Evolutionary conservation across 2,888 invertebrate species (phyloP).

Genomic region (Folsomia candida): DNA sequence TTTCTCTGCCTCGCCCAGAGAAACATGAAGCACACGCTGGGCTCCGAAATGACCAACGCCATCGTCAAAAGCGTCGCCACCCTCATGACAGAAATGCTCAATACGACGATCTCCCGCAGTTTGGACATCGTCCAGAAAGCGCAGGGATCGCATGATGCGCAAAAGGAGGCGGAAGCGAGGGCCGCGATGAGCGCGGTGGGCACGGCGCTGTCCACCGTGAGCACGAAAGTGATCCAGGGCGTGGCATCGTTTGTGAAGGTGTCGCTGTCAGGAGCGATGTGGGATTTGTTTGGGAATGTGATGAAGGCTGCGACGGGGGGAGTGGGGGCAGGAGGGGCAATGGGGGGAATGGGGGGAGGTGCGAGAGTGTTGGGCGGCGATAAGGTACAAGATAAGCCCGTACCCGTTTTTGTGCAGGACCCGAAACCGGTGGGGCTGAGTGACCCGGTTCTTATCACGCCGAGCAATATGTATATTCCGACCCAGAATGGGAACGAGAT

Average conservation of each 20-base stretch:
- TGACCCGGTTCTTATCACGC: too few species aligned
- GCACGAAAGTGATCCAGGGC: conserved; percentile 30
- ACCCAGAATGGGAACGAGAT: too few species aligned
- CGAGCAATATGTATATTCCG: too few species aligned
- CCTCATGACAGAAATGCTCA: conserved; percentile 39
- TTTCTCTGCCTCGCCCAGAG: conserved; percentile 21
- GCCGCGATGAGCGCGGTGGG: conserved; percentile 33
- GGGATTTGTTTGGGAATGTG: conserved; percentile 23
- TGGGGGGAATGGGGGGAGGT: too few species aligned
- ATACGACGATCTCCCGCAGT: conserved; percentile 30
- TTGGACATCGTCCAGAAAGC: conserved; percentile 27
- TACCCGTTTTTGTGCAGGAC: too few species aligned
- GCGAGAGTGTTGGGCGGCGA: too few species aligned
- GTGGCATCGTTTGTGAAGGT: conserved; percentile 36
- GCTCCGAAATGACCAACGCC: conserved; percentile 28
- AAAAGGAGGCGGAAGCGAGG: conserved; percentile 26
- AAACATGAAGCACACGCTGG: conserved; percentile 4
- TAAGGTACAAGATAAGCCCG: too few species aligned
- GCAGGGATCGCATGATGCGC: conserved; percentile 18
- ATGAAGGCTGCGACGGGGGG: conserved; percentile 20
- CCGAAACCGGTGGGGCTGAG: too few species aligned
- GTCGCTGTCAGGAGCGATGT: conserved; percentile 35
- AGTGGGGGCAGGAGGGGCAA: too few species aligned
- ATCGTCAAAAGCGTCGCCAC: conserved; percentile 31
- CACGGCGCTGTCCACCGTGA: conserved; percentile 23